A percentile compares a stretch with the other conserved stretches of the same genome.
These are phyloP conservation scores for Enteromius argenteus DNA, from an alignment of 2,797 vertebrate species.

Conservation along the genomic window DNA sequence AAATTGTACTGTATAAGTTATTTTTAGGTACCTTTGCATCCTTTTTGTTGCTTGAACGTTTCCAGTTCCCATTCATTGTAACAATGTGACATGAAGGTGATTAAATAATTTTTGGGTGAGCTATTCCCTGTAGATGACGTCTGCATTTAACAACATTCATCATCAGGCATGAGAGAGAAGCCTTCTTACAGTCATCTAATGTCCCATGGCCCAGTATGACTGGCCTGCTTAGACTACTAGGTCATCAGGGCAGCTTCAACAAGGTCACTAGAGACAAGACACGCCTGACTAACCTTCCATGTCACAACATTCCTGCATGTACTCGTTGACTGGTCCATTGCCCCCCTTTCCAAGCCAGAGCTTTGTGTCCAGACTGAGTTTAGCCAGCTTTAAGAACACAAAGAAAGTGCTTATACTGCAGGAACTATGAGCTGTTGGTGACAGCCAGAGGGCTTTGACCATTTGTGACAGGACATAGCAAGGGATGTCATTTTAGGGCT, in stretches of 20 bases:
- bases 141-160: background rate
- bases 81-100: background rate
- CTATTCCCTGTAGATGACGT: background rate
- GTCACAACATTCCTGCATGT: slow-evolving; percentile 59
- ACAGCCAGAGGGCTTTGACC: slow-evolving; percentile 66
- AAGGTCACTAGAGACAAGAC: slow-evolving; percentile 50
- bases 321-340: slow-evolving; percentile 59
- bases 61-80: background rate
- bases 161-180: slow-evolving; percentile 8
- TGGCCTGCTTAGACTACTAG: slow-evolving; percentile 54
- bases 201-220: slow-evolving; percentile 10
- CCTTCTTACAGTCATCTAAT: background rate
- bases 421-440: slow-evolving; percentile 64
- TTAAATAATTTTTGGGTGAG: slow-evolving; percentile 12
- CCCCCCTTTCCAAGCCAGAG: slow-evolving; percentile 59
- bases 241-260: slow-evolving; percentile 28
- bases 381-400: slow-evolving; percentile 75
- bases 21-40: background rate
- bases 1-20: background rate
- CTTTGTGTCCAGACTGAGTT: slow-evolving; percentile 69
- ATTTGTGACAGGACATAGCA: slow-evolving; percentile 69
- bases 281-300: slow-evolving; percentile 57
- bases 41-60: background rate
- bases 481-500: slow-evolving; percentile 64
- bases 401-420: slow-evolving; percentile 75